Evolutionary conservation across 2,888 invertebrate species (phyloP).

Genomic region (Nephrotoma flavescens): DNA sequence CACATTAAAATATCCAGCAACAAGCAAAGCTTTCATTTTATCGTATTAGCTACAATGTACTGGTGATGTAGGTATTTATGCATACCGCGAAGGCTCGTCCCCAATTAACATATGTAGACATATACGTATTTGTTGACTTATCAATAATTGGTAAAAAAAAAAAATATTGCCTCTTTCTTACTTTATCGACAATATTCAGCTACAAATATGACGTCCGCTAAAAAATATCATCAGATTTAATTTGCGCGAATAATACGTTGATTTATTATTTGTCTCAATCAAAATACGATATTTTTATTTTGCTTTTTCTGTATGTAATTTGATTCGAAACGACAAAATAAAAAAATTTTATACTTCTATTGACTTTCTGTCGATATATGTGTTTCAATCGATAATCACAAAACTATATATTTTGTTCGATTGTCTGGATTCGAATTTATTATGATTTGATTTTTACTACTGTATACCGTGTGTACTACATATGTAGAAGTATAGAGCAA

Average conservation of each 20-base stretch:
- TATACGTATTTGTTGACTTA: background rate
- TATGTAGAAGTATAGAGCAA: too few species aligned
- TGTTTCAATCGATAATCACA: background rate
- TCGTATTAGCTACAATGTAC: background rate
- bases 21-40: background rate
- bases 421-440: too few species aligned
- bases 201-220: background rate
- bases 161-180: background rate
- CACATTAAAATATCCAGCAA: background rate
- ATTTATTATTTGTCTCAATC: background rate
- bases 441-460: too few species aligned
- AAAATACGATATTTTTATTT: background rate
- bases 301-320: background rate
- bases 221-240: background rate
- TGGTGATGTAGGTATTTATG: background rate
- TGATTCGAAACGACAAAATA: background rate
- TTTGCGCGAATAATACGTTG: background rate
- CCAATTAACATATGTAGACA: background rate
- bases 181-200: background rate
- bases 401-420: background rate
- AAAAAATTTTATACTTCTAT: background rate
- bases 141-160: background rate
- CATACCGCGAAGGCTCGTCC: background rate
- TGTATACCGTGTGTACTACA: too few species aligned
- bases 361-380: background rate